Base-by-base conservation (phyloP, 2,797 vertebrate species). In the Dallia pectoralis region DNA sequence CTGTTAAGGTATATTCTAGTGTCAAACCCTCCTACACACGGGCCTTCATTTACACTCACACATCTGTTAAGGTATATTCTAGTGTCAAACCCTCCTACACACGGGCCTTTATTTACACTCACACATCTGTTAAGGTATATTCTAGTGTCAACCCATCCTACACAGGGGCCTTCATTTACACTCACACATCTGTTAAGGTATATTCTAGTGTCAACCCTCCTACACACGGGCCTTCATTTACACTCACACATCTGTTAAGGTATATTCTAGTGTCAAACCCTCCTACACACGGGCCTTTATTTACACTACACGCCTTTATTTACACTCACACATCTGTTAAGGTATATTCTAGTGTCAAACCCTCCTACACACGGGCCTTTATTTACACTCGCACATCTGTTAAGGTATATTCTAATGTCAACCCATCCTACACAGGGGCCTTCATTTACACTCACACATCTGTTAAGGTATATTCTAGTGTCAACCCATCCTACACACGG, bases 1-100 rank as follows among this genome's bases (percentile, higher is more conserved):
- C 66, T 15, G 3, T 97, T 87, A 97, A 97, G 93, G 96, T 97
- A 67, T 82, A 68, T 18, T 18, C 6, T 14, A 66, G 14, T n/a
- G 9, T 40, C 36, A 40, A 40, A n/a, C 36, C 2, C 5, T 40
- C 36, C 36, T 40, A 16, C 30, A 3, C 19, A n/a, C n/a, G 18
- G 19, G 19, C 44, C 9, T 67, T 25, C 4, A n/a, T 47, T 22
- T 67, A 15, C 40, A 14, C 6, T 67, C 30, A 47, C 66, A 29
- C 12, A 25, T 0, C 66, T 15, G 3, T 97, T 87, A 97, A 97
- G 93, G 96, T 97, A 67, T 82, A 68, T 18, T 18, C 6, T 14
- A 66, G 14, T n/a, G 9, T 40, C 36, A 40, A 40, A n/a, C 36
- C 2, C 5, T 40, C 36, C 36, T 40, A 16, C 30, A 3, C 19